Evolutionary conservation across 2,113 vertebrate species (phyloP).

Genomic region (Gopherus evgoodei): DNA sequence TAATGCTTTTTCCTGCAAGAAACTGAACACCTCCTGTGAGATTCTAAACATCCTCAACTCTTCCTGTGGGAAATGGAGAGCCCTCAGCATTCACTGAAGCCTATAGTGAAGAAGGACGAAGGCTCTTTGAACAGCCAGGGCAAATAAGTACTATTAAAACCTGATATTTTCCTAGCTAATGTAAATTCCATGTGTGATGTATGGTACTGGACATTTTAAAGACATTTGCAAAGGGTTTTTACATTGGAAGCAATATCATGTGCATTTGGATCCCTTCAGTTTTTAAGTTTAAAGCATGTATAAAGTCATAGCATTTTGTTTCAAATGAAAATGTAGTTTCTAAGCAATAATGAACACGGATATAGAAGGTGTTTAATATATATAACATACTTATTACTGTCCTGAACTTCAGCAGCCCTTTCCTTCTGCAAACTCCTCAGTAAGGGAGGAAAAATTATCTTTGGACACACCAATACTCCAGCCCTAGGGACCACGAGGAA

Average conservation of each 20-base stretch:
- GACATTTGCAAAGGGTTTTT: constrained; percentile 5
- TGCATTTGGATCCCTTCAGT: constrained; percentile 42
- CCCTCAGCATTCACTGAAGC: neutral
- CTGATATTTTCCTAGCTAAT: neutral
- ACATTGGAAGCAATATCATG: constrained; percentile 41
- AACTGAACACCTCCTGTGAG: neutral
- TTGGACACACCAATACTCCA: neutral
- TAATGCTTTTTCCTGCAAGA: neutral
- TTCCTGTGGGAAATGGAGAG: neutral
- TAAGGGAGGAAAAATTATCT: neutral
- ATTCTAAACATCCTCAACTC: neutral
- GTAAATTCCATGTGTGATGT: neutral
- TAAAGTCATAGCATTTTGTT: constrained; percentile 45
- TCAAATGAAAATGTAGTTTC: neutral
- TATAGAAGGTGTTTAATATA: neutral
- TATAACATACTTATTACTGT: neutral
- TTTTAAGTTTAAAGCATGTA: neutral
- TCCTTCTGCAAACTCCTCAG: neutral
- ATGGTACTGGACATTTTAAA: neutral
- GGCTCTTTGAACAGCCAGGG: neutral
- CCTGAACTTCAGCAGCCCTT: neutral
- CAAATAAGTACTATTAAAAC: neutral
- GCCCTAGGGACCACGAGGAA: constrained; percentile 28
- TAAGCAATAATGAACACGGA: neutral
- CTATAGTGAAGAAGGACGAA: neutral